These are phyloP conservation scores for Temnothorax nylanderi DNA, from an alignment of 1,140 invertebrate species.

Conservation along the genomic window DNA sequence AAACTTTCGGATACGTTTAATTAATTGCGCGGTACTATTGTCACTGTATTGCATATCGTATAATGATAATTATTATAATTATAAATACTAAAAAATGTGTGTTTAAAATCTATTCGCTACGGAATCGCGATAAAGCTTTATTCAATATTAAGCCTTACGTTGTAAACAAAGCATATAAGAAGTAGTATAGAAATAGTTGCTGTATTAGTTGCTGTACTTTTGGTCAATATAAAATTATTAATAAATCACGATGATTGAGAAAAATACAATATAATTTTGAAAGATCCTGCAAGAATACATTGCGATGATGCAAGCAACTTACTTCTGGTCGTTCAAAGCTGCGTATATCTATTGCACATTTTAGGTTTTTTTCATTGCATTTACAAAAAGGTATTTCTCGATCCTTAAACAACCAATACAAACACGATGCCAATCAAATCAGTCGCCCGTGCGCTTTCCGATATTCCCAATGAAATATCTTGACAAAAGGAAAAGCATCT, in stretches of 20 bases:
- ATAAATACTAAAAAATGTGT: not conserved
- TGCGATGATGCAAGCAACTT: not conserved
- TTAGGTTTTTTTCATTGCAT: not conserved
- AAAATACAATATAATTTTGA: not conserved
- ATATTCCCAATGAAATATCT: slow-evolving; percentile 8
- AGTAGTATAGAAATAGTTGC: not conserved
- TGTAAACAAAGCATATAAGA: not conserved
- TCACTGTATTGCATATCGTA: not conserved
- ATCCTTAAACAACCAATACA: not conserved
- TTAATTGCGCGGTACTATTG: not conserved
- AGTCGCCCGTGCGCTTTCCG: slow-evolving; percentile 6
- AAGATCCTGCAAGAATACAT: not conserved
- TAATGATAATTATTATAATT: not conserved
- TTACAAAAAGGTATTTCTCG: not conserved
- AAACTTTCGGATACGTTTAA: not conserved
- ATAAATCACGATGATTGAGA: not conserved
- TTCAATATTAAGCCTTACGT: not conserved
- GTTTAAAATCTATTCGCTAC: not conserved
- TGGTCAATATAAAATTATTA: not conserved
- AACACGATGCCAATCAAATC: slow-evolving; percentile 30
- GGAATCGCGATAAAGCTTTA: not conserved
- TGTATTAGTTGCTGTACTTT: not conserved
- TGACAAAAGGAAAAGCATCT: slow-evolving; percentile 30
- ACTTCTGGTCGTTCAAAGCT: slow-evolving; percentile 15
- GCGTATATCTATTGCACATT: slow-evolving; percentile 55